phyloP scores from a whole-genome alignment of 92 coral and sea anemone species.

The Epizoanthus illoricatus region DNA sequence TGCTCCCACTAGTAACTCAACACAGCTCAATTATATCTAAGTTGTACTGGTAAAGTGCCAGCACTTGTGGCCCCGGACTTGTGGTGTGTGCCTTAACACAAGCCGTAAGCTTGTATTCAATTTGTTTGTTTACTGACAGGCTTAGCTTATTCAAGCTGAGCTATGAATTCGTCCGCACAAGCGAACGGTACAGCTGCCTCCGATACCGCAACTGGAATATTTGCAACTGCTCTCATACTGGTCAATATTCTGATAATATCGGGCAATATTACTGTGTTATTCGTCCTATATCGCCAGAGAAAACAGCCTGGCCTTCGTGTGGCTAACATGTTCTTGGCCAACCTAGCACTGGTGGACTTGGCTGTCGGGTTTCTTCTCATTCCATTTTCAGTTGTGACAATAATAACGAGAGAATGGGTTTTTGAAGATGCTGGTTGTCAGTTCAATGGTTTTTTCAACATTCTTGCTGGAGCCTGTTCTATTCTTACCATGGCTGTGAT shows the following conservation, averaged over 20 bases:
- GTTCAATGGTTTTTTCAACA: constrained; percentile 87
- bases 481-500: constrained; percentile 90
- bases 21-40: too few relatives aligned
- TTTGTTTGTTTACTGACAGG: too few relatives aligned
- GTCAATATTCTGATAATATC: constrained; percentile 61
- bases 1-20: too few relatives aligned
- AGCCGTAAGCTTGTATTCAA: too few relatives aligned
- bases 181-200: background rate
- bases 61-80: too few relatives aligned
- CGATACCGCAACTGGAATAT: constrained; percentile 34
- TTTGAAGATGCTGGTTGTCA: constrained; percentile 73
- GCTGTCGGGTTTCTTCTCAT: constrained; percentile 68
- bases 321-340: constrained; percentile 81
- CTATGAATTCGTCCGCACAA: too few relatives aligned
- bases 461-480: constrained; percentile 84
- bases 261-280: constrained; percentile 74
- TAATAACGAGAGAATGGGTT: constrained; percentile 52
- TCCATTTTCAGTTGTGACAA: constrained; percentile 71
- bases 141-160: too few relatives aligned
- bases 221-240: constrained; percentile 50
- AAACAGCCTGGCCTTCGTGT: constrained; percentile 74
- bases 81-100: too few relatives aligned
- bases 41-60: too few relatives aligned
- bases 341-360: constrained; percentile 84
- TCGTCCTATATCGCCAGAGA: constrained; percentile 82